These are phyloP conservation scores for Gambusia affinis DNA, from an alignment of 2,113 vertebrate species.

Conservation along the genomic window DNA sequence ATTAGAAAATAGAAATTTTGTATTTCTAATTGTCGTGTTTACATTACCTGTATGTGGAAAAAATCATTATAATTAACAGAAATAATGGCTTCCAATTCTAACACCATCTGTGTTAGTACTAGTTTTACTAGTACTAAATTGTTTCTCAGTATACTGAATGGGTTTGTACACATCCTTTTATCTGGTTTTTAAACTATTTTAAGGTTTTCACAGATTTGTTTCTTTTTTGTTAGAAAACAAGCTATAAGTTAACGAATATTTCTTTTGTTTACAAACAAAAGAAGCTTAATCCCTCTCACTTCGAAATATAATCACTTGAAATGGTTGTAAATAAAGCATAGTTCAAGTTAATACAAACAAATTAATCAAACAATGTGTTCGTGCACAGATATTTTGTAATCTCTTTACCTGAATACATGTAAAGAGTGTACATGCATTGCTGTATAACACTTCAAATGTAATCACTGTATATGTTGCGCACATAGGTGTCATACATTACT, in stretches of 20 bases:
- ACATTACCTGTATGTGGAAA: no score
- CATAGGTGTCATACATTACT: background rate
- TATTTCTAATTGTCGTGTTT: no score
- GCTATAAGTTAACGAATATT: background rate
- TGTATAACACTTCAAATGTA: background rate
- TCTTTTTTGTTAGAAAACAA: background rate
- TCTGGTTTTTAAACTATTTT: no score
- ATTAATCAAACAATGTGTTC: background rate
- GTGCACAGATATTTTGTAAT: background rate
- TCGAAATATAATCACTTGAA: background rate
- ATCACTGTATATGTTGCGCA: background rate
- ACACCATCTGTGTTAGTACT: no score
- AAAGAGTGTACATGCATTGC: background rate
- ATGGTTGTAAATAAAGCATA: no score
- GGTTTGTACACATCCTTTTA: no score
- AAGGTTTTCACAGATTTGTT: no score
- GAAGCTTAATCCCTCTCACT: background rate
- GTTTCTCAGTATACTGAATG: no score
- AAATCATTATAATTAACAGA: no score
- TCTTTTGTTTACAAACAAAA: background rate
- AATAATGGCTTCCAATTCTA: no score
- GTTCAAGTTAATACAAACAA: background rate
- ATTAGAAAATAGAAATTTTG: no score
- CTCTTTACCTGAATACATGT: background rate
- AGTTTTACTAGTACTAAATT: no score